Evolutionary conservation across 2,888 invertebrate species (phyloP).

Genomic region (Sminthurides aquaticus): DNA sequence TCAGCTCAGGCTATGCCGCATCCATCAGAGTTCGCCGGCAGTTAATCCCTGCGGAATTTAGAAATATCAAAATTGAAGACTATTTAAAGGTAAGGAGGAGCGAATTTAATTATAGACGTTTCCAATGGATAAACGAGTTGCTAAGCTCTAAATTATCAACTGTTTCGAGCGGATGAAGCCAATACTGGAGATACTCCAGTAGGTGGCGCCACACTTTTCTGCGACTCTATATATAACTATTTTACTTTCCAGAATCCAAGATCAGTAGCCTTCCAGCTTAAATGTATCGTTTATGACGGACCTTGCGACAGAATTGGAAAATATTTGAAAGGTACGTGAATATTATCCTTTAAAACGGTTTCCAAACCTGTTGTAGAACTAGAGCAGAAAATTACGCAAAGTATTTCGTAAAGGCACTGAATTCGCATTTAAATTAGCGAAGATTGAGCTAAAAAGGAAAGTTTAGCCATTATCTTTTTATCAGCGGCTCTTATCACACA

Average conservation of each 20-base stretch:
- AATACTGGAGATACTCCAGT: no score
- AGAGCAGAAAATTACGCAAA: no score
- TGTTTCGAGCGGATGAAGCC: no score
- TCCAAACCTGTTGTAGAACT: not conserved
- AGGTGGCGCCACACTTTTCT: no score
- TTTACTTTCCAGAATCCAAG: slow-evolving; percentile 35
- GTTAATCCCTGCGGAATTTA: slow-evolving; percentile 40
- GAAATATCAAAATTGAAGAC: slow-evolving; percentile 42
- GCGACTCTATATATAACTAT: not conserved
- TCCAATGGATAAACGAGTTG: not conserved
- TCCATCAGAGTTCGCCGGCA: slow-evolving; percentile 31
- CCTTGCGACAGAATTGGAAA: slow-evolving; percentile 57
- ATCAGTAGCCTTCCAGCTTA: slow-evolving; percentile 41
- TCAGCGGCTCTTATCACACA: no score
- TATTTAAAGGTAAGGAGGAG: slow-evolving; percentile 42
- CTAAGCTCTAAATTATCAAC: no score
- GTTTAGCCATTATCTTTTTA: no score
- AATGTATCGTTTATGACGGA: slow-evolving; percentile 42
- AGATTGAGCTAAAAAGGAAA: no score
- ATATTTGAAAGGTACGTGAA: slow-evolving; percentile 55
- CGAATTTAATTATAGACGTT: not conserved
- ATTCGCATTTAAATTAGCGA: no score
- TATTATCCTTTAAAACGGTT: no score
- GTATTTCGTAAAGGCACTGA: no score
- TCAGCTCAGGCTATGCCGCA: slow-evolving; percentile 28